phyloP scores from a whole-genome alignment of 1,140 invertebrate genomes.

The Leptoteleia sp. region DNA sequence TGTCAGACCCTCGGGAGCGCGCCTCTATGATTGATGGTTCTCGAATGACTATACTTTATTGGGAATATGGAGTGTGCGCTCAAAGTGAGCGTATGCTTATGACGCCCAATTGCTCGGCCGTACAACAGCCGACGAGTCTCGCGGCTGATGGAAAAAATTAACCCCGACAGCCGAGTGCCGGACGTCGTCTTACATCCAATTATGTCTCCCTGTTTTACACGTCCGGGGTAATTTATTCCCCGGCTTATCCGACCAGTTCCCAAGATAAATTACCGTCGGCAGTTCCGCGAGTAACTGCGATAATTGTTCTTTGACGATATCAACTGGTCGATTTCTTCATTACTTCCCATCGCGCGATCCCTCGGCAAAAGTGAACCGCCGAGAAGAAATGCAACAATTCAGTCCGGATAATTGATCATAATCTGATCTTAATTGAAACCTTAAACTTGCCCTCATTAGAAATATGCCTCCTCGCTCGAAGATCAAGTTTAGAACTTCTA shows the following conservation, averaged over 20 bases:
- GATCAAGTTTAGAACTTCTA: too few relatives aligned
- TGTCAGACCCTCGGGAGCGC: conserved; percentile 53
- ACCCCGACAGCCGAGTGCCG: conserved; percentile 7
- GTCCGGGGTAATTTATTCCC: conserved; percentile 24
- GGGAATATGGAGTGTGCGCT: conserved; percentile 56
- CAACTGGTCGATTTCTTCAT: conserved; percentile 16
- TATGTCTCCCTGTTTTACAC: conserved; percentile 19
- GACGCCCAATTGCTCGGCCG: conserved; percentile 35
- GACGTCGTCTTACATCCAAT: conserved; percentile 22
- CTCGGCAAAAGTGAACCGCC: background rate
- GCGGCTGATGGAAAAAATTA: conserved; percentile 8
- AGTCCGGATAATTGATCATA: conserved; percentile 20
- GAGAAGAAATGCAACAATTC: background rate
- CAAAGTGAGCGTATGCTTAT: conserved; percentile 48
- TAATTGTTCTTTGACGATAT: conserved; percentile 41
- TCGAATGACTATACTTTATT: conserved; percentile 67
- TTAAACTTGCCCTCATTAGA: conserved; percentile 4
- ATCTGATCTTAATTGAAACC: conserved; percentile 27
- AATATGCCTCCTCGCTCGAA: background rate
- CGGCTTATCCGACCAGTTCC: conserved; percentile 25
- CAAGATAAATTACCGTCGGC: conserved; percentile 26
- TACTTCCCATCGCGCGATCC: background rate
- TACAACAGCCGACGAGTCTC: conserved; percentile 17
- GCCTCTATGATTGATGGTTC: conserved; percentile 68
- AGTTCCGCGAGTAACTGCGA: conserved; percentile 21